Conservation (phyloP, 2,113 vertebrate genomes). For the Poicephalus gulielmi region DNA sequence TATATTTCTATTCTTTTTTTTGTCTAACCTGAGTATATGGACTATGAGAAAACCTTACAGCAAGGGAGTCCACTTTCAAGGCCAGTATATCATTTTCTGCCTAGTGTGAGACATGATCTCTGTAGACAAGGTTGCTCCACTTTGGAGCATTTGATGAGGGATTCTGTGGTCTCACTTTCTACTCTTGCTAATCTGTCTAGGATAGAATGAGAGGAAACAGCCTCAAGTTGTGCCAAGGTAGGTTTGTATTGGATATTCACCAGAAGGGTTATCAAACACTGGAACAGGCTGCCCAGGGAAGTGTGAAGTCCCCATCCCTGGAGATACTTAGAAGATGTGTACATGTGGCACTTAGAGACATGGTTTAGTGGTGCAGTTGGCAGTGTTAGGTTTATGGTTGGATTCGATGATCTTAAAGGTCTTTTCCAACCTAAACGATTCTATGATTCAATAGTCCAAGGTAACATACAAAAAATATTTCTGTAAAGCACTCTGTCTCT, state of each 20-base stretch:
- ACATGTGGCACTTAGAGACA: neutral
- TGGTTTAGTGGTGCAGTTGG: neutral
- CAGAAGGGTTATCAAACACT: neutral
- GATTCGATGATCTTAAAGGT: neutral
- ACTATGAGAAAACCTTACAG: neutral
- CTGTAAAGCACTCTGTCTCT: neutral
- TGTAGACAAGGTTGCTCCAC: neutral
- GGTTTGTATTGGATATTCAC: neutral
- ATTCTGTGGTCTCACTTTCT: neutral
- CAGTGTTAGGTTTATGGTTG: neutral
- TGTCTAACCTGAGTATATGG: neutral
- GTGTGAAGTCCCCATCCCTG: neutral
- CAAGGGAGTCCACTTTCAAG: neutral
- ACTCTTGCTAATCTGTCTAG: neutral
- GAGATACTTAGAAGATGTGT: neutral
- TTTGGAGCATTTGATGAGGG: neutral
- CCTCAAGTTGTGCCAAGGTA: neutral
- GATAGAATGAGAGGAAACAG: neutral
- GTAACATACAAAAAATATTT: neutral
- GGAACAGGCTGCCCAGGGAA: neutral
- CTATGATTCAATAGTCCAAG: neutral
- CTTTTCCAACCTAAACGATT: neutral
- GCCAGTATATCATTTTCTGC: neutral
- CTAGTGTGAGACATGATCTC: neutral
- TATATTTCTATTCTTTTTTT: neutral